These are phyloP conservation scores for Bothrops jararaca DNA, from an alignment of 2,113 vertebrate species.

Conservation along the genomic window DNA sequence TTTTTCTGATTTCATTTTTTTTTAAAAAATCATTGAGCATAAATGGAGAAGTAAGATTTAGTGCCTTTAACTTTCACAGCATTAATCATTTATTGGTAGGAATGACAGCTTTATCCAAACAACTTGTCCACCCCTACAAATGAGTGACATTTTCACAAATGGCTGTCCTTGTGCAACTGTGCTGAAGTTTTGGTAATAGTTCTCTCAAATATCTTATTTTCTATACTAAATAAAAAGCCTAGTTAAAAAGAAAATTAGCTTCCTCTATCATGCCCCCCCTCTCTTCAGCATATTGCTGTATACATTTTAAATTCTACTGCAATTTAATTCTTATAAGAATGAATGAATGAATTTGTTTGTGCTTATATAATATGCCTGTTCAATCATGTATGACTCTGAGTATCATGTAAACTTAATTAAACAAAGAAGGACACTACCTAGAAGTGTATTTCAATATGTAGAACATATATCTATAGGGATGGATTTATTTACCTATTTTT, in stretches of 20 bases:
- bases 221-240: neutral
- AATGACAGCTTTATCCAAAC: neutral
- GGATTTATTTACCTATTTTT: neutral
- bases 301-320: too few relatives aligned
- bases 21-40: neutral
- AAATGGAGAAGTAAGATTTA: neutral
- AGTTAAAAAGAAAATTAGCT: neutral
- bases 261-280: neutral
- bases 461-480: neutral
- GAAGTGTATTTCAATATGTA: neutral
- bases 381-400: neutral
- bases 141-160: neutral
- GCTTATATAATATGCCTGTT: neutral
- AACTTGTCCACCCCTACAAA: neutral
- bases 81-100: neutral
- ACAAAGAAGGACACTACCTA: neutral
- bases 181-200: neutral
- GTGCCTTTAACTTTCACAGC: neutral
- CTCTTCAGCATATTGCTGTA: too few relatives aligned
- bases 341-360: neutral
- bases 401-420: neutral
- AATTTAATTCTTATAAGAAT: neutral
- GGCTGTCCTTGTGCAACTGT: neutral
- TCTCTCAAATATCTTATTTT: neutral
- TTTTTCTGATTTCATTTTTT: neutral